A percentile compares a stretch with the other conserved stretches of the same genome.
These are phyloP conservation scores for Schizopygopsis malacanthus DNA, from an alignment of 2,797 vertebrate genomes.

Conservation along the genomic window DNA sequence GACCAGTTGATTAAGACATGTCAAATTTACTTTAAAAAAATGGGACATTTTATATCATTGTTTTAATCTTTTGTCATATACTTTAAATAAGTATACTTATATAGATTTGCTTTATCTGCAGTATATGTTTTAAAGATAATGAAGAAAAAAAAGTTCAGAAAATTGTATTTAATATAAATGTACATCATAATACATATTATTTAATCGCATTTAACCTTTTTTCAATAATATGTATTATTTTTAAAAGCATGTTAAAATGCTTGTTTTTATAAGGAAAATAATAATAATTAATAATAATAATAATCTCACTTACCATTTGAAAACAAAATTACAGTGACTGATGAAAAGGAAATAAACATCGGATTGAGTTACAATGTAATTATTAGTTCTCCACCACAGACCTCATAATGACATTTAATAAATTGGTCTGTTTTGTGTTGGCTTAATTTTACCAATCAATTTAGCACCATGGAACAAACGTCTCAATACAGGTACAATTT, in stretches of 20 bases:
- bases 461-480: not conserved
- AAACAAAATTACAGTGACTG: not conserved
- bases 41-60: not conserved
- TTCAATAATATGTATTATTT: fast-evolving
- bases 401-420: constrained; percentile 1
- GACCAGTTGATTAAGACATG: too few species aligned
- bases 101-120: too few species aligned
- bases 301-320: not conserved
- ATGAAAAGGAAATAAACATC: not conserved
- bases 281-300: not conserved
- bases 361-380: constrained; percentile 9
- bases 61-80: not conserved
- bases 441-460: constrained; percentile 13
- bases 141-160: not conserved
- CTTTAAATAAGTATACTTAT: not conserved
- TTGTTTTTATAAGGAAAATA: not conserved
- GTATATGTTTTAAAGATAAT: not conserved
- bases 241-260: not conserved
- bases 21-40: not conserved
- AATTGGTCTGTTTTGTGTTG: not conserved
- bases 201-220: not conserved
- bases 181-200: not conserved
- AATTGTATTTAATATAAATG: not conserved
- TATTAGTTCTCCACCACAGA: constrained; percentile 12
- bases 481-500: constrained; percentile 39